phyloP scores from a whole-genome alignment of 2,888 invertebrate genomes.

The Latrodectus hesperus region DNA sequence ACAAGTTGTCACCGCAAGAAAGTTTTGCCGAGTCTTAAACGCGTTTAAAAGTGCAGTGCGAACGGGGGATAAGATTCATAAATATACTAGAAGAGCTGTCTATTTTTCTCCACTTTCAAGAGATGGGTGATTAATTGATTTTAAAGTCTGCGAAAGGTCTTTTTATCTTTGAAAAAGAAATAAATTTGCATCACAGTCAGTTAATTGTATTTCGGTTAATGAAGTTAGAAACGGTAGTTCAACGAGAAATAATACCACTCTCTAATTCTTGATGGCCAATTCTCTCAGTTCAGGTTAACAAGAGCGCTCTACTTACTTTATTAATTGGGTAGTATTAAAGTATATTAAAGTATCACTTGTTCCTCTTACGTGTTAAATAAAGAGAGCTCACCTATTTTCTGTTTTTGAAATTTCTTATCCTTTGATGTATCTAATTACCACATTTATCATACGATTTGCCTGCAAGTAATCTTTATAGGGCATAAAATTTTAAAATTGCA shows the following conservation, averaged over 20 bases:
- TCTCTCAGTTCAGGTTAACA: neutral
- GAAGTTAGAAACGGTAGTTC: constrained; percentile 33
- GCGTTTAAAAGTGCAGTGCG: too few relatives aligned
- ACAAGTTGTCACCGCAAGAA: too few relatives aligned
- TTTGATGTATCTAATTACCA: too few relatives aligned
- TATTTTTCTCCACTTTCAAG: constrained; percentile 20
- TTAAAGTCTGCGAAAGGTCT: constrained; percentile 64
- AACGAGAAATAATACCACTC: constrained; percentile 23
- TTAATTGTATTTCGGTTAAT: constrained; percentile 65
- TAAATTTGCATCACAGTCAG: constrained; percentile 61
- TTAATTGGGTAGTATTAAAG: neutral
- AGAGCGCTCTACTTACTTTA: neutral
- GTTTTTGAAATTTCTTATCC: too few relatives aligned
- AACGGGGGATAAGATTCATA: constrained; percentile 34
- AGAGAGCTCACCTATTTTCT: too few relatives aligned
- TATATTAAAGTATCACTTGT: constrained; percentile 21
- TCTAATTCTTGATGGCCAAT: constrained; percentile 25
- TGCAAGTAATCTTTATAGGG: too few relatives aligned
- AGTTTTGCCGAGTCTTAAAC: too few relatives aligned
- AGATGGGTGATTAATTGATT: constrained; percentile 65
- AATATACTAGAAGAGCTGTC: constrained; percentile 41
- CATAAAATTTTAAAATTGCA: too few relatives aligned
- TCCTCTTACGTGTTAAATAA: too few relatives aligned
- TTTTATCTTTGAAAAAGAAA: constrained; percentile 40
- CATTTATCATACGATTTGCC: too few relatives aligned